phyloP scores from a whole-genome alignment of 2,797 vertebrate genomes.

The Helarctos malayanus region DNA sequence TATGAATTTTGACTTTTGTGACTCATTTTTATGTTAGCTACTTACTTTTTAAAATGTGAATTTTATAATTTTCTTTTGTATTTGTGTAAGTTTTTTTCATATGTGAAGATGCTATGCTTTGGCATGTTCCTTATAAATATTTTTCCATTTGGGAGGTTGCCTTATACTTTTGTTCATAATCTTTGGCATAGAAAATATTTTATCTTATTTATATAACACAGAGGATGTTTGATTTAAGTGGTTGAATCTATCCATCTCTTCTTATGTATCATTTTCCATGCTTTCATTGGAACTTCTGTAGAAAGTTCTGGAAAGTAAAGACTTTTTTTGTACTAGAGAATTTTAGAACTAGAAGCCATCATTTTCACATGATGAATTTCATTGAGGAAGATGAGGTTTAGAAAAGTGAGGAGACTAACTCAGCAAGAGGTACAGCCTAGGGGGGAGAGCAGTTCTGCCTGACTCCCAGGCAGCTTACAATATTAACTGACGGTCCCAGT shows the following conservation, averaged over 20 bases:
- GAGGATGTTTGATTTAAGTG: neutral
- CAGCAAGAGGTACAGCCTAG: neutral
- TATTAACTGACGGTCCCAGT: neutral
- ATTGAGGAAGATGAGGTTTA: neutral
- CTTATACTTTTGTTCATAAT: neutral
- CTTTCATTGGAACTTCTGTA: neutral
- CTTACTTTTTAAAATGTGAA: neutral
- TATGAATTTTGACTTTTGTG: neutral
- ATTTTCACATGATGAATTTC: constrained; percentile 32
- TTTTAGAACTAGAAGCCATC: neutral
- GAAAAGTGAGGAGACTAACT: neutral
- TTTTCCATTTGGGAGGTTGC: neutral
- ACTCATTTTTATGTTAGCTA: neutral
- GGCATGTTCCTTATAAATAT: neutral
- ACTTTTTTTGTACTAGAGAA: neutral
- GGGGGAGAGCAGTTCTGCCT: neutral
- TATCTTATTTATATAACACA: neutral
- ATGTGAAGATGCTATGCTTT: neutral
- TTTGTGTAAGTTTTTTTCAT: neutral
- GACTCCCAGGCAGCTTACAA: neutral
- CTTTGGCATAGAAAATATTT: constrained; percentile 11
- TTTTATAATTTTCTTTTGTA: constrained; percentile 47
- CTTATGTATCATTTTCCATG: neutral
- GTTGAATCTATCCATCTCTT: neutral
- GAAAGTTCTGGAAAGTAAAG: neutral